Evolutionary conservation across 1,140 invertebrate species (phyloP).

Genomic region (Tetramorium parvispinum): DNA sequence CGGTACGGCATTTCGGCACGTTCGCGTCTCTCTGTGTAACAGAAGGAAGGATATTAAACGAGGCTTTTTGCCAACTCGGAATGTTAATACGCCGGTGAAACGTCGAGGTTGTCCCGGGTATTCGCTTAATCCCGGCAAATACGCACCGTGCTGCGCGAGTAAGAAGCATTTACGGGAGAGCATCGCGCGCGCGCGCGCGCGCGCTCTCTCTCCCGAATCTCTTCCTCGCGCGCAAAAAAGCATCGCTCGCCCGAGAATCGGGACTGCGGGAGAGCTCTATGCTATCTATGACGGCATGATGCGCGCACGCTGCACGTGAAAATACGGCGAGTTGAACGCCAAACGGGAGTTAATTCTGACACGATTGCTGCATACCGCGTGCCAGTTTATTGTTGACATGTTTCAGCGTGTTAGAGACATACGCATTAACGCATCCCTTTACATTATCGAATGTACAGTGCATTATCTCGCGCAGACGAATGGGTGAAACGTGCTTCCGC

Average conservation of each 20-base stretch:
- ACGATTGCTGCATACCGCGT: neutral
- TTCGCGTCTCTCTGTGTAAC: conserved; percentile 35
- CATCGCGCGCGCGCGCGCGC: neutral
- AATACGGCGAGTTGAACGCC: neutral
- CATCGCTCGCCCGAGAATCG: neutral
- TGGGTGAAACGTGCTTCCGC: conserved; percentile 13
- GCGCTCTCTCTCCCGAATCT: neutral
- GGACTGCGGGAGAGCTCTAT: neutral
- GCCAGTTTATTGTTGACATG: neutral
- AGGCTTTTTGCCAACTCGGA: conserved; percentile 42
- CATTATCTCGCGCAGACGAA: conserved; percentile 24
- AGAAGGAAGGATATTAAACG: conserved; percentile 49
- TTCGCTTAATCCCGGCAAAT: conserved; percentile 57
- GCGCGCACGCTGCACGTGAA: neutral
- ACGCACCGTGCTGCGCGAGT: conserved; percentile 24
- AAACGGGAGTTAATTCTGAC: conserved; percentile 10
- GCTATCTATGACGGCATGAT: neutral
- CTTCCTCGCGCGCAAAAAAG: neutral
- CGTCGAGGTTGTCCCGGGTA: conserved; percentile 51
- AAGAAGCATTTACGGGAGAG: conserved; percentile 35
- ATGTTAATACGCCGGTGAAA: conserved; percentile 57
- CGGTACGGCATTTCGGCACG: conserved; percentile 1
- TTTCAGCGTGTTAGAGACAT: neutral
- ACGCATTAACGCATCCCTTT: conserved; percentile 17
- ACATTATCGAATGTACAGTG: neutral